Conservation (phyloP, 1,140 invertebrate species). For the Drosophila murphyi region DNA sequence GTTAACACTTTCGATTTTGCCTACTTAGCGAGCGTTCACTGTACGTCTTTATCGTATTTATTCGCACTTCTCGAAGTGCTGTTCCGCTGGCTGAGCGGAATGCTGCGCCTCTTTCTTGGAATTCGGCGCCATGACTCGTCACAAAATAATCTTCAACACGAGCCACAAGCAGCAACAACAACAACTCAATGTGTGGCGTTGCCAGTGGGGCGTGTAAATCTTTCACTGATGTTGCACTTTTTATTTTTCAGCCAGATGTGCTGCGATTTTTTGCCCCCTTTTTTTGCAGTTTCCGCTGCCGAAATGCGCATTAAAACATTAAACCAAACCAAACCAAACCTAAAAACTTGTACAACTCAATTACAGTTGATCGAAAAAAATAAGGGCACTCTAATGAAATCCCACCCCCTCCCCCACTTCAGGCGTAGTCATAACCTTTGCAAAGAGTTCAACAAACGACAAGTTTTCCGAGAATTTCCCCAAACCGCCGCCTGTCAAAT, state of each 20-base stretch:
- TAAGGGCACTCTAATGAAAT: not conserved
- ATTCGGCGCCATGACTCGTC: conserved; percentile 69
- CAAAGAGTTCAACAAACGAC: conserved; percentile 41
- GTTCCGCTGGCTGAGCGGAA: conserved; percentile 30
- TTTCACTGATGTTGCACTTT: conserved; percentile 56
- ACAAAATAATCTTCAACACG: conserved; percentile 51
- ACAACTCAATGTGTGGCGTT: conserved; percentile 11
- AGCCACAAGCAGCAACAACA: conserved; percentile 9
- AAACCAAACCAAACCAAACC: not conserved
- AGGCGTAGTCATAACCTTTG: conserved; percentile 9
- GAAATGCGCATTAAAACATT: conserved; percentile 41
- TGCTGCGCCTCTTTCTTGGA: conserved; percentile 75
- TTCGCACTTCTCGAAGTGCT: conserved; percentile 55
- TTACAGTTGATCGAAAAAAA: conserved; percentile 36
- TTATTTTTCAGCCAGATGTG: conserved; percentile 59
- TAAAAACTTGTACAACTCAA: conserved; percentile 59
- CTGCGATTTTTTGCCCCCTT: conserved; percentile 23
- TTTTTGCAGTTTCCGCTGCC: conserved; percentile 56
- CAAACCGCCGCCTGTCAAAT: not conserved
- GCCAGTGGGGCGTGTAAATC: conserved; percentile 59
- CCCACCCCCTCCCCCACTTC: not conserved
- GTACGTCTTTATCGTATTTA: conserved; percentile 22
- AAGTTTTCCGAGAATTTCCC: not conserved
- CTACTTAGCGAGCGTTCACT: not conserved
- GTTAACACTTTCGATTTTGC: not conserved